phyloP scores from a whole-genome alignment of 2,888 invertebrate genomes.

The Petrolisthes cinctipes region DNA sequence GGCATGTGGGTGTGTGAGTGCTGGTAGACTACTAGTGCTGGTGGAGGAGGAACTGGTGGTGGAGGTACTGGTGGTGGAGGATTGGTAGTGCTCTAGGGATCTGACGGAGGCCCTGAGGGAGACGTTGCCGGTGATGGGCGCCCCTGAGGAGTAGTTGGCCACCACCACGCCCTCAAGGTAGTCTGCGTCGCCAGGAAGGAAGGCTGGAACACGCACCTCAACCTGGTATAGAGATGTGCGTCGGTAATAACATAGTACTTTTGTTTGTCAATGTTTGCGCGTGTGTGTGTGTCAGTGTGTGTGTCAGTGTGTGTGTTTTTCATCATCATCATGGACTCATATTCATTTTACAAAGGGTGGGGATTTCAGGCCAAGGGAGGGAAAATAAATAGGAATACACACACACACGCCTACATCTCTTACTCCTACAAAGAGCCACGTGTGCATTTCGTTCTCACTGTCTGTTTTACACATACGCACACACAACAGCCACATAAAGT shows the following conservation, averaged over 20 bases:
- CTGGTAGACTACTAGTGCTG: constrained; percentile 10
- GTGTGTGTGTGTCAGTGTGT: too few relatives aligned
- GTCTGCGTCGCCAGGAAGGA: constrained; percentile 88
- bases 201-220: constrained; percentile 95
- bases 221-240: constrained; percentile 73
- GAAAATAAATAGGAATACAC: too few relatives aligned
- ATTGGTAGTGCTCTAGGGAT: constrained; percentile 73
- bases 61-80: constrained; percentile 17
- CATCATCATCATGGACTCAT: too few relatives aligned
- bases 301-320: too few relatives aligned
- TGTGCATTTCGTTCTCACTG: too few relatives aligned
- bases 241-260: not conserved
- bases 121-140: constrained; percentile 89
- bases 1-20: constrained; percentile 41
- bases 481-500: too few relatives aligned
- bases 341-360: too few relatives aligned
- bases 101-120: constrained; percentile 84
- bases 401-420: too few relatives aligned
- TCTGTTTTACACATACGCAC: too few relatives aligned
- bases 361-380: too few relatives aligned
- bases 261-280: not conserved
- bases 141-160: constrained; percentile 96
- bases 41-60: not conserved
- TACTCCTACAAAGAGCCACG: too few relatives aligned
- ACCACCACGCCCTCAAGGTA: constrained; percentile 87